Evolutionary conservation across 2,797 vertebrate genomes (phyloP), one percentile per base, ranked within the genome.

Genomic region (Melanogrammus aeglefinus): DNA sequence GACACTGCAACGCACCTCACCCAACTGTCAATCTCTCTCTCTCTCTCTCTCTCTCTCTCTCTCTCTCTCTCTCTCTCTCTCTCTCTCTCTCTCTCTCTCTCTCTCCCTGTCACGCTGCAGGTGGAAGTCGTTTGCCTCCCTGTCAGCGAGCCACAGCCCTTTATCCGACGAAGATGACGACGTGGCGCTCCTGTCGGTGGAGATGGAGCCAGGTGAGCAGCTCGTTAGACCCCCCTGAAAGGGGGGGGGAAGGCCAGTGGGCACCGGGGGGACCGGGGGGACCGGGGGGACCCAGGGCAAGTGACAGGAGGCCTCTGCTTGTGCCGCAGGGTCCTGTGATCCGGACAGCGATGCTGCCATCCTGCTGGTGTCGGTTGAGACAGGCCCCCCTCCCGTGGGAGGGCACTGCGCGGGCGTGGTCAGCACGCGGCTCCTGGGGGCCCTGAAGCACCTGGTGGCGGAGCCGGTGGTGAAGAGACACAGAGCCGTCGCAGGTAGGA

Each of bases 131-230:
- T 90, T 93, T 84, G 85, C 86, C 0, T 87, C 91, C 74, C 82
- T 89, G 78, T 92, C 93, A 8, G 81, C 78, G 0, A 92, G 89
- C 82, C 94, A 90, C 77, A 91, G 95, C 29, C 94, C 95, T 6
- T 84, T 99, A 75, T 96, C 96, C 41, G 99, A 99, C 81, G 95
- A 98, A 21, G 98, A 99, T 0, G 97, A 99, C 72, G 97, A 99
- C 86, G 97, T 99, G 84, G 96, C 97, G 0, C 91, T 99, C 79
- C 91, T 99, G 86, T 95, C 93, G 0, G 96, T 97, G 72, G 97
- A 98, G 82, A 95, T 96, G 83, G 97, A 98, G 81, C 92, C 96
- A 87, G 96, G 97, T 99, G 87, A 87, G 92, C 90, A 89, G 81
- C 79, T 82, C 80, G 82, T 87, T 69, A 69, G 27, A 10, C 6